A percentile compares a stretch with the other conserved stretches of the same genome.
Evolutionary conservation across 2,888 invertebrate genomes (phyloP).

Genomic region (Hipparchia sbordonii): DNA sequence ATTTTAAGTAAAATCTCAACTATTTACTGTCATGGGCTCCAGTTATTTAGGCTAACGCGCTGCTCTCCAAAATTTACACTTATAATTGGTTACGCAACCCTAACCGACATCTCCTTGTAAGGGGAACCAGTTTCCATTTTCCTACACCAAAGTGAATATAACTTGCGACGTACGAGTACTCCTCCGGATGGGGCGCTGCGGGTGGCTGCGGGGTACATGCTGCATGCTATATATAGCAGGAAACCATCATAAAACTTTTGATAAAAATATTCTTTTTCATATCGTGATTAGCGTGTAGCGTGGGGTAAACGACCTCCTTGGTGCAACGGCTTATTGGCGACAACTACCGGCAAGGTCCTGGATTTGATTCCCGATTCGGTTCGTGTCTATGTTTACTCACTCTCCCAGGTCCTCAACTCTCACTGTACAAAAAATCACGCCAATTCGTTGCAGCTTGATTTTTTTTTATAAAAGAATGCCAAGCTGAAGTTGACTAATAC

Average conservation of each 20-base stretch:
- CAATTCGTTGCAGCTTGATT: too few species aligned
- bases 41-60: neutral
- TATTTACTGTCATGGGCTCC: neutral
- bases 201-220: constrained; percentile 14
- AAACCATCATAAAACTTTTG: constrained; percentile 31
- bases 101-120: constrained; percentile 15
- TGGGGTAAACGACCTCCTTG: neutral
- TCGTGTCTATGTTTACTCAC: too few species aligned
- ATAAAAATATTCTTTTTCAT: constrained; percentile 27
- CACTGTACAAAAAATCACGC: too few species aligned
- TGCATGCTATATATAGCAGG: constrained; percentile 29
- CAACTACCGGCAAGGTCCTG: too few species aligned
- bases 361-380: too few species aligned
- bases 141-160: constrained; percentile 8
- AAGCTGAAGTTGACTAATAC: too few species aligned
- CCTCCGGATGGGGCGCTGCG: constrained; percentile 7
- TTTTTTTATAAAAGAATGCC: too few species aligned
- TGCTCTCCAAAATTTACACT: neutral
- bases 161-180: neutral
- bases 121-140: constrained; percentile 23
- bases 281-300: constrained; percentile 1
- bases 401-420: too few species aligned
- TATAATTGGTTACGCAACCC: constrained; percentile 5
- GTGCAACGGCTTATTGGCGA: too few species aligned
- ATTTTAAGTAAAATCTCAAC: too few species aligned